phyloP scores from a whole-genome alignment of 2,888 invertebrate genomes.

The Anthophora plumipes region DNA sequence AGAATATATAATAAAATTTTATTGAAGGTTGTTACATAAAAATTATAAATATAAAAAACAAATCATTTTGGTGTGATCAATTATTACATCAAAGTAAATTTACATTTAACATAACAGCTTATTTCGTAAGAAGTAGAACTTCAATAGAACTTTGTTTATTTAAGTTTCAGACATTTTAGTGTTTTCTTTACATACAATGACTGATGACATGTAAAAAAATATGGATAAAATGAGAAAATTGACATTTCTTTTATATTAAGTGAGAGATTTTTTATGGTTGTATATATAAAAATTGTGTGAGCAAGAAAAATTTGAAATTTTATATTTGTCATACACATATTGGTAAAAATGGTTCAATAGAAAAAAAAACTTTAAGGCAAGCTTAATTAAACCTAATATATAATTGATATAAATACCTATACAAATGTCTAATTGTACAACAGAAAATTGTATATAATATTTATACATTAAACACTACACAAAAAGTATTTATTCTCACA shows the following conservation, averaged over 20 bases:
- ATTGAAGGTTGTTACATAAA: neutral
- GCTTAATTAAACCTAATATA: neutral
- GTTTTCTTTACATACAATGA: too few species aligned
- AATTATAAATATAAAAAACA: slow-evolving; percentile 1
- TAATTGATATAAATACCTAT: neutral
- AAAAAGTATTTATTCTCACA: neutral
- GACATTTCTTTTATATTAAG: too few species aligned
- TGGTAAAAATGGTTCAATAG: neutral
- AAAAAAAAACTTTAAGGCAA: neutral
- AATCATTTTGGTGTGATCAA: slow-evolving; percentile 4
- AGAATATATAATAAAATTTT: neutral
- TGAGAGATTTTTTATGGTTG: too few species aligned
- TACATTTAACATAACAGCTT: slow-evolving; percentile 7
- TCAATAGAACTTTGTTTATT: neutral
- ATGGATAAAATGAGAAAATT: too few species aligned
- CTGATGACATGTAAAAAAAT: too few species aligned
- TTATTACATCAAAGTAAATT: slow-evolving; percentile 10
- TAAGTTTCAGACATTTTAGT: neutral
- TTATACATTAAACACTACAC: neutral
- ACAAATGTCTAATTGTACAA: neutral
- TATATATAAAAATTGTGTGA: too few species aligned
- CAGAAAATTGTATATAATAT: slow-evolving; percentile 5
- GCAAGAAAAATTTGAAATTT: too few species aligned
- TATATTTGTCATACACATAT: neutral
- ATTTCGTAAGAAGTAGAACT: neutral